These are phyloP conservation scores for Rhipidura dahli DNA, from an alignment of 2,113 vertebrate species.

Conservation along the genomic window DNA sequence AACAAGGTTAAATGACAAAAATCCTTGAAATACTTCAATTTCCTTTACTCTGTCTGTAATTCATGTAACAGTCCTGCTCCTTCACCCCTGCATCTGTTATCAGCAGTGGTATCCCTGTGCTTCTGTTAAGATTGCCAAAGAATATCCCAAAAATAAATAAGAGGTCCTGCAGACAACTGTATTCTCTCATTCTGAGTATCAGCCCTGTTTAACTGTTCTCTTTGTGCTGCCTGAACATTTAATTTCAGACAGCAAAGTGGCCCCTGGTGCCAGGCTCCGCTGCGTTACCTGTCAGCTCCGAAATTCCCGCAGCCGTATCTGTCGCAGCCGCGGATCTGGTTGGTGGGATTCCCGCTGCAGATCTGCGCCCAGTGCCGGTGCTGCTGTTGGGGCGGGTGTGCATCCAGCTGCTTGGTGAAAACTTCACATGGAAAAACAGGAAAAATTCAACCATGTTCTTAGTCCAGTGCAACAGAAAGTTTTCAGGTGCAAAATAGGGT, in stretches of 20 bases:
- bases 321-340: conserved; percentile 65
- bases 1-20: background rate
- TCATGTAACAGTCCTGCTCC: fast-evolving
- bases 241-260: background rate
- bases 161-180: background rate
- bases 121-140: background rate
- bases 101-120: background rate
- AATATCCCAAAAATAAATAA: background rate
- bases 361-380: conserved; percentile 53
- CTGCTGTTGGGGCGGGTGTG: background rate
- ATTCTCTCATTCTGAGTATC: background rate
- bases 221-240: background rate
- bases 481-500: background rate
- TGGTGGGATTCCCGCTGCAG: conserved; percentile 62
- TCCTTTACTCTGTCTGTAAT: background rate
- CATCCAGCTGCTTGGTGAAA: background rate
- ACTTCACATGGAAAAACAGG: background rate
- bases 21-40: background rate
- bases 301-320: conserved; percentile 60
- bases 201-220: background rate
- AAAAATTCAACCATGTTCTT: background rate
- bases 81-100: background rate
- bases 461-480: background rate
- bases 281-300: conserved; percentile 16
- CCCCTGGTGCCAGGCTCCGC: fast-evolving